A percentile compares a stretch with the other conserved stretches of the same genome.
Evolutionary conservation across 2,888 invertebrate species (phyloP).

Genomic region (Frankliniella intonsa): DNA sequence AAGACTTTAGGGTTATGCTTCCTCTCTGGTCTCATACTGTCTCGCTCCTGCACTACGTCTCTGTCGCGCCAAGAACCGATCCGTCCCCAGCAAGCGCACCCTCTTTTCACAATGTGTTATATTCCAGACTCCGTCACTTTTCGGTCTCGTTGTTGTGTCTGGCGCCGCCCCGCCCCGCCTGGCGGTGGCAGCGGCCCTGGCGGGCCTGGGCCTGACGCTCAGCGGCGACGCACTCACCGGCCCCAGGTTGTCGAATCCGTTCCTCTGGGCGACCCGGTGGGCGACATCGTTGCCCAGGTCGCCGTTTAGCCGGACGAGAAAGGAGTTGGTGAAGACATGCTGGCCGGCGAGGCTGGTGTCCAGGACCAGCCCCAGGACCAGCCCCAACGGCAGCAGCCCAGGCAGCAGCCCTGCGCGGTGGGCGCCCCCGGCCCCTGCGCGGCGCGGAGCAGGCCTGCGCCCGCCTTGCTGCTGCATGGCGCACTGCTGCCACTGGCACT

Average conservation of each 20-base stretch:
- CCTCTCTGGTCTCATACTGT: too few species aligned
- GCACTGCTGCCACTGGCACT: neutral
- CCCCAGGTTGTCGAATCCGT: slow-evolving; percentile 92
- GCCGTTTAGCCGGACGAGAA: slow-evolving; percentile 82
- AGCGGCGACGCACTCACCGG: slow-evolving; percentile 65
- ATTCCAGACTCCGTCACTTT: neutral
- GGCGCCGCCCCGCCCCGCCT: neutral
- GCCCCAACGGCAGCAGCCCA: neutral
- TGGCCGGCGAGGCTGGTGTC: slow-evolving; percentile 40
- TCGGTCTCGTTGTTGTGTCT: neutral
- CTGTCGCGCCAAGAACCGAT: too few species aligned
- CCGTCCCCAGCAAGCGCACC: neutral
- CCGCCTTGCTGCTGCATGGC: slow-evolving; percentile 25
- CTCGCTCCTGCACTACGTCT: too few species aligned
- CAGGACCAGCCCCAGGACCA: slow-evolving; percentile 23
- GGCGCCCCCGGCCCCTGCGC: neutral
- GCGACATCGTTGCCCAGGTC: slow-evolving; percentile 73
- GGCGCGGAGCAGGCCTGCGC: neutral
- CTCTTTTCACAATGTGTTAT: neutral
- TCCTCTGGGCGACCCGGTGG: slow-evolving; percentile 72
- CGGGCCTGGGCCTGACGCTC: neutral
- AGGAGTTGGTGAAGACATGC: slow-evolving; percentile 92
- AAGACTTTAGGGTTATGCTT: too few species aligned
- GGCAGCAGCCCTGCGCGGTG: neutral
- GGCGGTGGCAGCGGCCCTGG: neutral